Percentiles rank a stretch among this genome's conserved stretches.
Evolutionary conservation across 2,113 vertebrate species (phyloP).

Genomic region (Orycteropus afer): DNA sequence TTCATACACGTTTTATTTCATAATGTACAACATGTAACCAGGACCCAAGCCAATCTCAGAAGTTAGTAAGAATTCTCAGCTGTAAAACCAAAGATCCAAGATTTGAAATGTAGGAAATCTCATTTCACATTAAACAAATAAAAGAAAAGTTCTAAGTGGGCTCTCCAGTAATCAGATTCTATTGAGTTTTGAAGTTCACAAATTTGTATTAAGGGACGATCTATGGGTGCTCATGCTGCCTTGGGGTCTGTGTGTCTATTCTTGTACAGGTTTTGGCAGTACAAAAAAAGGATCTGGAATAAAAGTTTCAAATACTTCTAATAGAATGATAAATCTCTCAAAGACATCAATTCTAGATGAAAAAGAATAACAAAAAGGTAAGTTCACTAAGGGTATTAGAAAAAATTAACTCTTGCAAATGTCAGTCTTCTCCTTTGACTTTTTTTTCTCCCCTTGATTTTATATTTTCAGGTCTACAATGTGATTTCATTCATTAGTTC

Average conservation of each 20-base stretch:
- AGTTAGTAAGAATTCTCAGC: not conserved
- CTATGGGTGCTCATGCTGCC: fast-evolving
- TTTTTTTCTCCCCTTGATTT: not conserved
- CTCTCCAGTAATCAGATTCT: not conserved
- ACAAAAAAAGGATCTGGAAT: not conserved
- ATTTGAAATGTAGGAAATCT: slow-evolving; percentile 8
- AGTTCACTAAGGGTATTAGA: not conserved
- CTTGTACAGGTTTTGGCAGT: not conserved
- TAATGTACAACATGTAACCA: not conserved
- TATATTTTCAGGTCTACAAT: no score
- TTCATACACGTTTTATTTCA: not conserved
- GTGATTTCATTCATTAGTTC: not conserved
- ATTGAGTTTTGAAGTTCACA: not conserved
- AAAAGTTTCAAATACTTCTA: not conserved
- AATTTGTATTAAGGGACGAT: not conserved
- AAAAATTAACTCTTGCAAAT: not conserved
- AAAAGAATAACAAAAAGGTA: not conserved
- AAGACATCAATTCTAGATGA: not conserved
- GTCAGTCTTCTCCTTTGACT: not conserved
- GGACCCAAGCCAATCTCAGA: not conserved
- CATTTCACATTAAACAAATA: not conserved
- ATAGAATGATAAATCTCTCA: not conserved
- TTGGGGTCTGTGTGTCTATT: not conserved
- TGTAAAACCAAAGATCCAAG: not conserved
- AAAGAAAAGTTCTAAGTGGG: not conserved